Base-by-base conservation (phyloP, 2,113 vertebrate genomes). In the Pontoporia blainvillei region DNA sequence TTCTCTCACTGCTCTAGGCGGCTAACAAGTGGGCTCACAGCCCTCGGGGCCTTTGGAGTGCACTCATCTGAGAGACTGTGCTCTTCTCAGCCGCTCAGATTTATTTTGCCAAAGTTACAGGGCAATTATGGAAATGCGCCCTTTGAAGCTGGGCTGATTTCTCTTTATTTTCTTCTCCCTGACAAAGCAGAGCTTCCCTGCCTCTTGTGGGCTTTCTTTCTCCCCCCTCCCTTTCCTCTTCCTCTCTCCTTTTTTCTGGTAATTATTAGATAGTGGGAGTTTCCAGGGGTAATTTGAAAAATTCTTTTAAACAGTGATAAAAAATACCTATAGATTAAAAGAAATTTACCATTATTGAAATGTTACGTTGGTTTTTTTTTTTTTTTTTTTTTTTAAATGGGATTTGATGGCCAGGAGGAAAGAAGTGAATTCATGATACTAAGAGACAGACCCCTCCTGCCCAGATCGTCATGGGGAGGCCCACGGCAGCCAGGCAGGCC, bases 61-160 rank as follows among this genome's bases (percentile, higher is more conserved):
- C 99, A 99, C 98, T 99, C 99, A 99, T 99, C 99, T 99, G 99
- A 99, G 99, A 99, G 99, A 99, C 98, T 99, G 99, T 61, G 98
- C 99, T 99, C 99, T 99, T 99, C 99, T 99, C 99, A 98, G 99
- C 98, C 98, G 98, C 99, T 99, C 99, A 99, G 99, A 99, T 99
- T 99, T 99, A 99, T 99, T 99, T 99, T 99, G 98, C 99, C 99
- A 98, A 98, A 99, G 99, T 99, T 99, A 99, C 99, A 99, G 99
- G 99, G 99, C 99, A 99, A 99, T 99, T 99, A 99, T 99, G 99
- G 99, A 99, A 99, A 99, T 99, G 99, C 61, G 76, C 96, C 99
- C 99, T 99, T 99, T 99, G 99, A 99, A 99, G 99, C 99, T 34
- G 75, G 98, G 98, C 98, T 98, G 98, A 98, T 98, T 98, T 98